Percentiles rank a stretch among this genome's conserved stretches.
Evolutionary conservation across 2,888 invertebrate genomes (phyloP).

Genomic region (Nomada lathburiana): DNA sequence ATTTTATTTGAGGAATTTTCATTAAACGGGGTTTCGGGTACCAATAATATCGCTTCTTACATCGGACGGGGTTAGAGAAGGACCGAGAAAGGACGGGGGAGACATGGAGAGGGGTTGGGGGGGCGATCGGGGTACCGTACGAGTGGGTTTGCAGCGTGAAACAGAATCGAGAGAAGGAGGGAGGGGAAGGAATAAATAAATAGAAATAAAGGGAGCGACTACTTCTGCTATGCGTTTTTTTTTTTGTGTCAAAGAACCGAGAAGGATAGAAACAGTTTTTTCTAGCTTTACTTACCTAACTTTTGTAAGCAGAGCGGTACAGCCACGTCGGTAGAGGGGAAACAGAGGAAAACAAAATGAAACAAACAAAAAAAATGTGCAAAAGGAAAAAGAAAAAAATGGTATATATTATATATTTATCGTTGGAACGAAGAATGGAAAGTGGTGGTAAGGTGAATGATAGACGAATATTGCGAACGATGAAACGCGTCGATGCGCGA

Average conservation of each 20-base stretch:
- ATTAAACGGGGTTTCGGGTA: slow-evolving; percentile 80
- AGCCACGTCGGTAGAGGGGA: slow-evolving; percentile 41
- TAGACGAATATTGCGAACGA: slow-evolving; percentile 29
- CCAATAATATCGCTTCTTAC: slow-evolving; percentile 74
- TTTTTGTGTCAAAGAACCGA: slow-evolving; percentile 33
- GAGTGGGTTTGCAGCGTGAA: background rate
- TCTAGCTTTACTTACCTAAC: slow-evolving; percentile 67
- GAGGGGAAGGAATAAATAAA: background rate
- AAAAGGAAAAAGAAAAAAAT: slow-evolving; percentile 37
- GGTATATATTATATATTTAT: slow-evolving; percentile 67
- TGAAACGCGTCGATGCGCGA: slow-evolving; percentile 49
- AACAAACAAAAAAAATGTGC: slow-evolving; percentile 13
- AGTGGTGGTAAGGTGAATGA: slow-evolving; percentile 31
- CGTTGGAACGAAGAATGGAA: slow-evolving; percentile 55
- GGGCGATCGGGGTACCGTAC: background rate
- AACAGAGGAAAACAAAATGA: background rate
- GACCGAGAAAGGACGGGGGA: background rate
- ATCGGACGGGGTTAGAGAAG: slow-evolving; percentile 21
- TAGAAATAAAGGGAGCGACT: slow-evolving; percentile 1
- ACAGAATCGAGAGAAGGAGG: background rate
- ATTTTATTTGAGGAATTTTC: slow-evolving; percentile 75
- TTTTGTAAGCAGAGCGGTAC: slow-evolving; percentile 61
- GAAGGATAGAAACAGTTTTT: slow-evolving; percentile 41
- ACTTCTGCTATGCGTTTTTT: slow-evolving; percentile 46
- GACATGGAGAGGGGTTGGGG: background rate